Evolutionary conservation across 2,888 invertebrate species (phyloP), one percentile per base, ranked within the genome.

Genomic region (Leucania comma): DNA sequence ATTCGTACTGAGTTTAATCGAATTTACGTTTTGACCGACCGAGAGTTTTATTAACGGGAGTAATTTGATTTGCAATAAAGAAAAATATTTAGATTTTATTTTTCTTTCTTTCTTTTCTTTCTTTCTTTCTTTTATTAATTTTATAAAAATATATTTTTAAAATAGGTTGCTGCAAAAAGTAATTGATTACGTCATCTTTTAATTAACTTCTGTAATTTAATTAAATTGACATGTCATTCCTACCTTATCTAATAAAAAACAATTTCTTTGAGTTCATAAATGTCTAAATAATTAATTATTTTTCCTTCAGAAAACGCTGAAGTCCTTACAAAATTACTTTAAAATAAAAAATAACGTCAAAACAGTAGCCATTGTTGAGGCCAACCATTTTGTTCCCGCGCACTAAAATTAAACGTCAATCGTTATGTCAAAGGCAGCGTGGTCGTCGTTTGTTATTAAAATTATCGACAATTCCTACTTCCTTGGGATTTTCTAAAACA

Each of bases 361-460:
- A 89, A 86, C 87, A 88, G 83, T 82, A 71, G 68, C 84, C 68
- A 87, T 90, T 89, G 89, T 91, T 82, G 64, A 78, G 81, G 78
- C 81, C 67, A 81, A 78, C 82, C 79, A 83, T 91, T 90, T 88
- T 91, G 88, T 92, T 92, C 88, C 86, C 87, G 87, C 82, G 88
- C 86, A 91, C 93, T 94, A 93, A 95, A 95, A 95, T 95, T 94
- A 94, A 95, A 95, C 91, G 94, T 94, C 94, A 93, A 92, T 93
- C 93, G 89, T 83, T 87, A 87, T 89, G 95, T 92, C 95, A 91
- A 81, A 81, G 77, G 83, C 95, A 94, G 92, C 72, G 80, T 85
- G 63, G 84, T 80, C 84, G 88, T 89, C 91, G 91, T 93, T 94
- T 92, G 92, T 93, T 93, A 90, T 93, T 94, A 93, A 93, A 94